phyloP scores from a whole-genome alignment of 2,113 vertebrate genomes.

The Misgurnus mizolepis region DNA sequence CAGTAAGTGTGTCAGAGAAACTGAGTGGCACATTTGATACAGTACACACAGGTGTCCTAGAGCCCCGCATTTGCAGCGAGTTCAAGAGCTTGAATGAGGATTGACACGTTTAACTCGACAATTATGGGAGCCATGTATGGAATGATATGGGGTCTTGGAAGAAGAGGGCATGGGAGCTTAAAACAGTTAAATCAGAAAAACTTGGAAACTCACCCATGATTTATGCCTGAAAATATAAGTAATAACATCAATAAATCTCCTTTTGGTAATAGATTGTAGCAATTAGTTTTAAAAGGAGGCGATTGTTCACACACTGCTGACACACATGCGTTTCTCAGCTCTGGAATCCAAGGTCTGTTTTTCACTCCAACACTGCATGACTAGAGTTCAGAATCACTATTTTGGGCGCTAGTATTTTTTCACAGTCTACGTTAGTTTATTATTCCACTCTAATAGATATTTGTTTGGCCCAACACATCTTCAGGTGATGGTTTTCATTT shows the following conservation, averaged over 20 bases:
- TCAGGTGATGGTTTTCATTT: slow-evolving; percentile 55
- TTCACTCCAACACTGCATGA: slow-evolving; percentile 31
- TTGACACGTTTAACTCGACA: slow-evolving; percentile 52
- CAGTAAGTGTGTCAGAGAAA: background rate
- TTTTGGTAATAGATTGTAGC: slow-evolving; percentile 52
- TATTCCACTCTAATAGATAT: slow-evolving; percentile 54
- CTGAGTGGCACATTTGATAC: slow-evolving; percentile 49
- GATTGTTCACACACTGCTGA: slow-evolving; percentile 45
- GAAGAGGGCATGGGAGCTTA: slow-evolving; percentile 20
- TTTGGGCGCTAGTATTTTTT: slow-evolving; percentile 52
- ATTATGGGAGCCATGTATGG: slow-evolving; percentile 54
- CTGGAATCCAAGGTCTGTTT: slow-evolving; percentile 31
- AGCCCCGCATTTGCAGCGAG: slow-evolving; percentile 38
- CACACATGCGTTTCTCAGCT: slow-evolving; percentile 23
- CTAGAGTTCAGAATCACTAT: slow-evolving; percentile 37
- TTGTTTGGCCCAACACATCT: slow-evolving; percentile 51
- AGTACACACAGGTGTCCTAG: slow-evolving; percentile 51
- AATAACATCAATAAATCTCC: slow-evolving; percentile 57
- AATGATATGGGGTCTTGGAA: slow-evolving; percentile 43
- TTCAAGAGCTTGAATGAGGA: slow-evolving; percentile 51
- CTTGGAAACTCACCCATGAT: slow-evolving; percentile 46
- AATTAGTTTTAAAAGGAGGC: slow-evolving; percentile 55
- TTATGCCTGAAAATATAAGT: slow-evolving; percentile 56
- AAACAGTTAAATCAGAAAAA: slow-evolving; percentile 38
- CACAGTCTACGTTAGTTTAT: slow-evolving; percentile 41